Base-by-base conservation (phyloP, 2,113 vertebrate species). In the Labeo catla region DNA sequence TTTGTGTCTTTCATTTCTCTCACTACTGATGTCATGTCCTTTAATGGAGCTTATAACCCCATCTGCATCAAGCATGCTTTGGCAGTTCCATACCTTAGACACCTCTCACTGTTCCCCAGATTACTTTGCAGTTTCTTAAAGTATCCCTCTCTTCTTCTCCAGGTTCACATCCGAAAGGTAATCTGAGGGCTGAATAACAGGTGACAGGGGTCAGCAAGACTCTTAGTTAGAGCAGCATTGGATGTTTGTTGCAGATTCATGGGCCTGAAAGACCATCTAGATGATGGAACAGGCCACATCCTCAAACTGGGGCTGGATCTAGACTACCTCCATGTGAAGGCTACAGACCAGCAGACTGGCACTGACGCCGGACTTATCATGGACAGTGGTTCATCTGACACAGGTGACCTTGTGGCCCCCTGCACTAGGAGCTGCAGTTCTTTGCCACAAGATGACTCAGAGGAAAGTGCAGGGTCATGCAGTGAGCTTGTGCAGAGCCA, bases 221-320 rank as follows among this genome's bases (percentile, higher is more conserved):
- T 84, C 83, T 84, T 43, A 15, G 83, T 86, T 84, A 86, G 95
- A 91, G 95, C 94, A 93, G 96, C 95, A 93, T 95, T 97, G 94
- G 95, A 96, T 95, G 95, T 95, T 94, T 94, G 92, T 88, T 95
- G 94, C 94, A 95, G 94, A 95, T 96, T 97, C 96, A 99, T 99
- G 98, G 98, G 97, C 95, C 96, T 98, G 94, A 98, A 99, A 95
- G 96, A 98, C 95, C 97, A 97, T 92, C 96, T 95, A 92, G 96
- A 95, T 90, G 95, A 95, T 93, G 93, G 90, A 92, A 88, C 91
- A 81, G 93, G 91, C 90, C 92, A 87, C 89, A 93, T 94, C 91
- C 92, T 94, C 15, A 93, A 97, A 92, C 94, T 96, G 88, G 95
- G 92, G 90, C 89, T 91, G 88, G 94, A 94, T 89, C 83, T 95